phyloP scores from a whole-genome alignment of 2,888 invertebrate species.

The Hecatera dysodea region DNA sequence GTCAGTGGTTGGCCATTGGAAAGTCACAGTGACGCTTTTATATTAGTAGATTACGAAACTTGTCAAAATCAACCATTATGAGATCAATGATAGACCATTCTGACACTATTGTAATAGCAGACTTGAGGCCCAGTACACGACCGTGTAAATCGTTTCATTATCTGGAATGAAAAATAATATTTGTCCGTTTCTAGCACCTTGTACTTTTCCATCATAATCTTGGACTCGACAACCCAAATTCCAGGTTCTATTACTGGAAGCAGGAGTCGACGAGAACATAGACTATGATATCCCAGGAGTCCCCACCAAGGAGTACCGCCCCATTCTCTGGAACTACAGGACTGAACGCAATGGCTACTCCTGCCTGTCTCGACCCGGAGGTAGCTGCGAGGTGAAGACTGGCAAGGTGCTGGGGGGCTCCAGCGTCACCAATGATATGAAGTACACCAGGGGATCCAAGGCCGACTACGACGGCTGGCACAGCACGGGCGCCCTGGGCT shows the following conservation, averaged over 20 bases:
- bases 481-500: conserved; percentile 76
- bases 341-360: conserved; percentile 86
- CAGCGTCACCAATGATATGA: conserved; percentile 87
- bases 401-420: conserved; percentile 88
- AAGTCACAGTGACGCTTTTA: too few species aligned
- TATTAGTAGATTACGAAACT: too few species aligned
- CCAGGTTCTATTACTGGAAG: conserved; percentile 84
- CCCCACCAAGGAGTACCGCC: conserved; percentile 82
- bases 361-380: conserved; percentile 85
- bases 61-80: too few species aligned
- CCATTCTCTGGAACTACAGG: conserved; percentile 86
- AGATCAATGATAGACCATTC: too few species aligned
- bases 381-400: conserved; percentile 85
- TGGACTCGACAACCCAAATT: conserved; percentile 11
- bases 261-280: conserved; percentile 86
- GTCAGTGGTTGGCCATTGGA: too few species aligned
- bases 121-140: too few species aligned
- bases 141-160: too few species aligned
- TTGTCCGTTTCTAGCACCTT: too few species aligned
- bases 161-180: not conserved
- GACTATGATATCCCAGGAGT: conserved; percentile 88
- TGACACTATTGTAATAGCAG: too few species aligned
- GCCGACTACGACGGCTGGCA: conserved; percentile 87
- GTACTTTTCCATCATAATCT: not conserved
- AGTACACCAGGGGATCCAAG: conserved; percentile 86